phyloP scores from a whole-genome alignment of 2,888 invertebrate genomes.

The Cephus sareptanus region DNA sequence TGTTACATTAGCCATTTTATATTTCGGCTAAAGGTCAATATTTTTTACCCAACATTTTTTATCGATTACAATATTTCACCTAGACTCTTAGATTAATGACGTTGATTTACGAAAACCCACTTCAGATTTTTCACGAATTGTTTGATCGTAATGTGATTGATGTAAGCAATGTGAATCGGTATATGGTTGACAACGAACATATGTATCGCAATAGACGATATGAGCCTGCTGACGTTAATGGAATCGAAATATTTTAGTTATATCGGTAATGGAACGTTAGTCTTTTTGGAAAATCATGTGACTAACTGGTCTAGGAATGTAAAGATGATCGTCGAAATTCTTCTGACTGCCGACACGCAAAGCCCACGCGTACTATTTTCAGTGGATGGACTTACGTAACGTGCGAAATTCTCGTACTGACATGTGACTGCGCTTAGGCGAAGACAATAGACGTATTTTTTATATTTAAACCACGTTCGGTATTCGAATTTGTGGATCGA shows the following conservation, averaged over 20 bases:
- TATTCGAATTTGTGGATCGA: neutral
- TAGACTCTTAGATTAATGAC: neutral
- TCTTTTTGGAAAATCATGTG: neutral
- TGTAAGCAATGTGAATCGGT: neutral
- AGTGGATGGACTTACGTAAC: conserved; percentile 36
- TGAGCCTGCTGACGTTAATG: neutral
- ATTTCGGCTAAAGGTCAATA: neutral
- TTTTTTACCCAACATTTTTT: neutral
- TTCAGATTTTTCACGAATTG: neutral
- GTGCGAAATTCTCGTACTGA: conserved; percentile 16
- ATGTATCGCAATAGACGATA: neutral
- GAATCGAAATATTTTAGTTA: neutral
- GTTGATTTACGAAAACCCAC: neutral
- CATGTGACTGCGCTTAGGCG: conserved; percentile 2
- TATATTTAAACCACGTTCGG: neutral
- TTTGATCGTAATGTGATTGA: neutral
- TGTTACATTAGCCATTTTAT: too few species aligned
- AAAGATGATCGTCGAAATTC: conserved; percentile 7
- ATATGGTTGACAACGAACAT: neutral
- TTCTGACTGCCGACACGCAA: conserved; percentile 9
- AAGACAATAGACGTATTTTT: neutral
- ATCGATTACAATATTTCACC: neutral
- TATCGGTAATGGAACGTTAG: neutral
- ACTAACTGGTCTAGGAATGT: conserved; percentile 10
- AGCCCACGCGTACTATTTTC: conserved; percentile 55